phyloP scores from a whole-genome alignment of 2,888 invertebrate genomes.

The Amblyteles armatorius region DNA sequence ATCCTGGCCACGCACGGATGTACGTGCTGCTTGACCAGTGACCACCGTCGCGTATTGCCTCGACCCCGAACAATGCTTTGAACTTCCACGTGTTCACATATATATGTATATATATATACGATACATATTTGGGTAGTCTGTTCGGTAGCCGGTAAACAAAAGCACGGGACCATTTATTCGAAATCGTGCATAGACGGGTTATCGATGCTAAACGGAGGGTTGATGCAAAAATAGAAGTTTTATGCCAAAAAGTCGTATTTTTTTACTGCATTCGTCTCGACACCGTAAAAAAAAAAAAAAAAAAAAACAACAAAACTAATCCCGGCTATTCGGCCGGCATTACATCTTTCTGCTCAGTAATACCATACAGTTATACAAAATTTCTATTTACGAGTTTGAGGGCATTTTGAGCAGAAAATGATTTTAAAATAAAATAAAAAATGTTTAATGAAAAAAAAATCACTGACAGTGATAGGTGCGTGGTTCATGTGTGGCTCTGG shows the following conservation, averaged over 20 bases:
- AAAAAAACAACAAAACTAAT: background rate
- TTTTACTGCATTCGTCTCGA: conserved; percentile 1
- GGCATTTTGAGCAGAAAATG: no score
- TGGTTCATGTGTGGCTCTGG: no score
- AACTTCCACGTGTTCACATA: conserved; percentile 28
- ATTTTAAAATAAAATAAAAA: no score
- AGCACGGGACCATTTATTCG: background rate
- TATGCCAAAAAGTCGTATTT: conserved; percentile 7
- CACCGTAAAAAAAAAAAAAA: background rate
- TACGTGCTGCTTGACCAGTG: conserved; percentile 47
- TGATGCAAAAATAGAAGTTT: background rate
- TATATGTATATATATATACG: background rate
- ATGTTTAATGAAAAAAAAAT: no score
- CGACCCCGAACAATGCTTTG: conserved; percentile 44
- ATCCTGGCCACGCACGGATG: conserved; percentile 51
- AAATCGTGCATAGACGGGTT: background rate
- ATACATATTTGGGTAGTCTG: background rate
- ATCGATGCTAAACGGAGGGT: background rate
- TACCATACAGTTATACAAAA: no score
- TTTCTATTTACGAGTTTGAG: no score
- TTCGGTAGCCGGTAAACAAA: background rate
- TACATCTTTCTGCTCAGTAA: background rate
- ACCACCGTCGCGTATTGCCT: conserved; percentile 15
- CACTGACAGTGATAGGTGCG: no score
- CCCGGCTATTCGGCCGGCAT: background rate